Evolutionary conservation across 92 coral and sea anemone species (phyloP), one percentile per base, ranked within the genome.

Genomic region (Porites lobata): DNA sequence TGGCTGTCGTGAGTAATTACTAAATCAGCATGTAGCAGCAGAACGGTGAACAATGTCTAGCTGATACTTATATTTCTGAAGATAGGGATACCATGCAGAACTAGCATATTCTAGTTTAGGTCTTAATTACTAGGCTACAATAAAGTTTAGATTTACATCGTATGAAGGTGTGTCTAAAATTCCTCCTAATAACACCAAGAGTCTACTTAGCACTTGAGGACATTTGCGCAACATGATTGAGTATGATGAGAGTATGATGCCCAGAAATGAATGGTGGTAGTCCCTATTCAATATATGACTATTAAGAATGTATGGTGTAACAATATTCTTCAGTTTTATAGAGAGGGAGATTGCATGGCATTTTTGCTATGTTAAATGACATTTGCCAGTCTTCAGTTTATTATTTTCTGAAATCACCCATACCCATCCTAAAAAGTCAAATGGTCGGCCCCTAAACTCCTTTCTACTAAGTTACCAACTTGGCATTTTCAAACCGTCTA

Each of bases 41-140:
- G 81, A 59, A 80, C 86, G 50, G 69, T 78, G 77, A 19, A 62
- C 80, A 82, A 57, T 81, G 20, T 61, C 62, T 15, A 59, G 81
- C 56, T 69, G 88, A 66, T 82, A 50, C 74, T 85, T 86, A 66
- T 90, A 87, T 77, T 86, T 88, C 56, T 76, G 83, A 57, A 84
- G 89, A 77, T 89, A 84, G 12, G 90, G 85, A 73, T 84, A 83
- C 92, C 90, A 89, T 29, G 84, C 93, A 26, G 93, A 90, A 85
- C 72, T 85, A 76, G 81, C 93, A 90, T 86, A 90, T 80, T 86
- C 91, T 78, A 90, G 56, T 68, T 90, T 79, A 71, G 90, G 91
- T 65, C 93, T 80, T 17, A 90, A 26, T 26, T 26, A 26, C 83
- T 58, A 91, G 66, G 85, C 94, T 86, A 81, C 91, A 73, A 59